Percentiles rank a stretch among this genome's conserved stretches.
Conservation (phyloP, 1,140 invertebrate species). For the Plodia interpunctella region DNA sequence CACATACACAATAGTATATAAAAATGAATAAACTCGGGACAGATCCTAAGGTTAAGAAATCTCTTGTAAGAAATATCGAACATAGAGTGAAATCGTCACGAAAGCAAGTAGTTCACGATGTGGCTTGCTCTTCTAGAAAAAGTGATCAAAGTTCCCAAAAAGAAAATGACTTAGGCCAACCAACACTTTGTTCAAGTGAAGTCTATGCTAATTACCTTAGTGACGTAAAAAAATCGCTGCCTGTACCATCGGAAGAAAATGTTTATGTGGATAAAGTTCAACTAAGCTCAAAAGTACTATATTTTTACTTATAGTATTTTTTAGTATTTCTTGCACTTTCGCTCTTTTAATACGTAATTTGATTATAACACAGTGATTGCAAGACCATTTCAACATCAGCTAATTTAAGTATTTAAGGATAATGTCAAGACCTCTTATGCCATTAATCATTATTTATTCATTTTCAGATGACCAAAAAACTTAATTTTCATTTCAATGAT, state of each 20-base stretch:
- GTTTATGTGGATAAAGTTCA: constrained; percentile 39
- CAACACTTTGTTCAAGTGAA: constrained; percentile 55
- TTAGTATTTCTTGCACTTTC: too few relatives aligned
- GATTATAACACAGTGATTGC: too few relatives aligned
- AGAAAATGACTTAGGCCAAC: constrained; percentile 39
- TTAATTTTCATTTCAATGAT: constrained; percentile 73
- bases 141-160: constrained; percentile 19
- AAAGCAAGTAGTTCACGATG: constrained; percentile 30
- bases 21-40: constrained; percentile 43
- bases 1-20: not conserved
- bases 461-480: constrained; percentile 64
- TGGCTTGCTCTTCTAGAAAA: constrained; percentile 33
- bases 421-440: too few relatives aligned
- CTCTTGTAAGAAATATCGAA: constrained; percentile 50
- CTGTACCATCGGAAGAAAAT: constrained; percentile 27
- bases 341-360: too few relatives aligned
- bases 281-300: constrained; percentile 41
- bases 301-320: too few relatives aligned
- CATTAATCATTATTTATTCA: constrained; percentile 13
- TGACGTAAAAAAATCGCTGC: constrained; percentile 38
- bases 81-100: constrained; percentile 29
- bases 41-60: constrained; percentile 61
- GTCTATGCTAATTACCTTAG: constrained; percentile 51
- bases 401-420: too few relatives aligned
- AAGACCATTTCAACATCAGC: too few relatives aligned